Evolutionary conservation across 2,888 invertebrate species (phyloP), one percentile per base, ranked within the genome.

Genomic region (Caenorhabditis sp.): DNA sequence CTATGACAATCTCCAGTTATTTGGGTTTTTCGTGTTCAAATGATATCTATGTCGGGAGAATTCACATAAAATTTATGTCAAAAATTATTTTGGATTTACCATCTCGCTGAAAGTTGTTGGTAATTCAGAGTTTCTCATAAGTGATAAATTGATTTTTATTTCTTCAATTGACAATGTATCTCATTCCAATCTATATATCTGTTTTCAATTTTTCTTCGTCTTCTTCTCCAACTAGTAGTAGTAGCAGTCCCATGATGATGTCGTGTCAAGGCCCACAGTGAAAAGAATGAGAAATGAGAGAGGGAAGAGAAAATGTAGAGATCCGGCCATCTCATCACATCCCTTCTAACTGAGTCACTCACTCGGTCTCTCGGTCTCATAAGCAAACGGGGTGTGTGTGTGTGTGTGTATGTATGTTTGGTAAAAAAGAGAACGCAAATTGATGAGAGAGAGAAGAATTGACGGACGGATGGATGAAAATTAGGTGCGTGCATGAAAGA

Each of bases 391-490:
- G 49, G 49, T 19, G 19, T n/a, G 49, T 49, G 19, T 49, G 14
- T n/a, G 49, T 49, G 49, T 49, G 49, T 19, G 49, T 49, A 50
- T 10, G 50, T 10, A n/a, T 6, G 51, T 21, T 8, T 19, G n/a
- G 19, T 51, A 51, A 23, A 23, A 23, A 8, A 23, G 23, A 51
- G 51, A 51, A 51, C 21, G 19, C 51, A 23, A 51, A 43, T 12
- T 43, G 43, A 43, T 43, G 19, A 51, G 51, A 51, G 21, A 21
- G 58, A 58, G 69, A 24, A 60, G 69, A 61, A 69, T 61, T 62
- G 63, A 57, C 51, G 60, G 64, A 60, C 43, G 63, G 63, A 64
- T 43, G 43, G 43, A 36, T 51, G 59, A n/a, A 51, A 51, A 51
- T 51, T 51, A 51, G 51, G 51, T 51, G 57, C 60, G 49, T 21